Percentiles rank a stretch among this genome's conserved stretches.
phyloP scores from a whole-genome alignment of 1,140 invertebrate genomes.

The Drosophila kanapiae region DNA sequence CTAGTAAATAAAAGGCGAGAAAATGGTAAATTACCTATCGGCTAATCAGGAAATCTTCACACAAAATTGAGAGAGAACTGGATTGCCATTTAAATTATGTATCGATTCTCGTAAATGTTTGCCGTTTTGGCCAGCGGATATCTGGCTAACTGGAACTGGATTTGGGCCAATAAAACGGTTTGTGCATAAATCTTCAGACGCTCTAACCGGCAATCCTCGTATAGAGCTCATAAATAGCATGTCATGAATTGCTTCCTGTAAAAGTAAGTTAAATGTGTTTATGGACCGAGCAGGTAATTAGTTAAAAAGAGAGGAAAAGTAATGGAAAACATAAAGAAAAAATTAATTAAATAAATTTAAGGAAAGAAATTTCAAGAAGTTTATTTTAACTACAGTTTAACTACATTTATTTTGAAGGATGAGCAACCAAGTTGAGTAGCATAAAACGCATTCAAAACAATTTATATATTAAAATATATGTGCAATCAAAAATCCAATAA shows the following conservation, averaged over 20 bases:
- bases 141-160: conserved; percentile 33
- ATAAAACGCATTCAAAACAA: background rate
- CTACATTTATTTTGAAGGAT: too few relatives aligned
- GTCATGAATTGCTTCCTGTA: conserved; percentile 35
- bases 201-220: conserved; percentile 46
- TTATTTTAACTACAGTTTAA: too few relatives aligned
- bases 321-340: background rate
- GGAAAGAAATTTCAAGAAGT: background rate
- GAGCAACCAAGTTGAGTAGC: too few relatives aligned
- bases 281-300: conserved; percentile 9
- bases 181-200: conserved; percentile 63
- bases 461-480: background rate
- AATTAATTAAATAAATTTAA: background rate
- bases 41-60: background rate
- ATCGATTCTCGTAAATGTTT: conserved; percentile 65
- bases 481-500: conserved; percentile 7
- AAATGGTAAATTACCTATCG: conserved; percentile 21
- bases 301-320: background rate
- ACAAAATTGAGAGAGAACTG: conserved; percentile 14
- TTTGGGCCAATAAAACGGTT: conserved; percentile 61
- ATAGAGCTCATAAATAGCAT: conserved; percentile 1
- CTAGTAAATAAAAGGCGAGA: conserved; percentile 16
- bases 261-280: conserved; percentile 34
- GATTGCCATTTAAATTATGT: conserved; percentile 47
- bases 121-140: conserved; percentile 37